Evolutionary conservation across 1,140 invertebrate species (phyloP), one percentile per base, ranked within the genome.

Genomic region (Bradynema listronoti): DNA sequence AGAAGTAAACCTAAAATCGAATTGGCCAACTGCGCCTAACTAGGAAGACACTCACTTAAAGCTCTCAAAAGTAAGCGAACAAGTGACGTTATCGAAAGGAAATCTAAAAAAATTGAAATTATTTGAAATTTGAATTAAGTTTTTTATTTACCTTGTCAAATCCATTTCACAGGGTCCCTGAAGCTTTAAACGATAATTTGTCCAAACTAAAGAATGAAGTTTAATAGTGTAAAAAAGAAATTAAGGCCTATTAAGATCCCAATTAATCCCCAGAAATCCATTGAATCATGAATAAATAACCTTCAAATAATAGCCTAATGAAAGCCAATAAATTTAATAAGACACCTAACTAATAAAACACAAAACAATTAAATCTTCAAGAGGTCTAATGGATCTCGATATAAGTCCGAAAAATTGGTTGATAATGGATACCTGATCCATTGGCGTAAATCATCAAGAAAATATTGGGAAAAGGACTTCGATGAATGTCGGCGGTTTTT

Each of bases 31-130:
- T 5, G 4, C 27, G 22, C 25, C 24, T 1, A 14, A 9, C 0
- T 14, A 45, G 58, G 60, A 47, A 62, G 7, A 5, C 19, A 16
- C 72, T 60, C 33, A 74, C 68, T 77, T 77, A 54, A 77, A 77
- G 41, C 58, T 65, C 50, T 77, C 74, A 49, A 77, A 77, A 19
- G 76, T 78, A 7, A 77, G 66, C 22, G 65, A 59, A 54, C 74
- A 77, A 27, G 74, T 78, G 19, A 77, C 74, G 61, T 76, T 77
- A 56, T 77, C 74, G 33, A 77, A 78, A 14, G 74, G 74, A 50
- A 77, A 77, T 49, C 68, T 66, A 22, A 11, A 42, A 63, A 59
- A 33, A 30, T 16, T 4, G 36, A 65, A 7, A 32, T 22, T 36
- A 11, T 43, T 49, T 45, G 0, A 1, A 14, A 56, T 33, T 56